These are phyloP conservation scores for Uria lomvia DNA, from an alignment of 2,113 vertebrate genomes.

Conservation along the genomic window DNA sequence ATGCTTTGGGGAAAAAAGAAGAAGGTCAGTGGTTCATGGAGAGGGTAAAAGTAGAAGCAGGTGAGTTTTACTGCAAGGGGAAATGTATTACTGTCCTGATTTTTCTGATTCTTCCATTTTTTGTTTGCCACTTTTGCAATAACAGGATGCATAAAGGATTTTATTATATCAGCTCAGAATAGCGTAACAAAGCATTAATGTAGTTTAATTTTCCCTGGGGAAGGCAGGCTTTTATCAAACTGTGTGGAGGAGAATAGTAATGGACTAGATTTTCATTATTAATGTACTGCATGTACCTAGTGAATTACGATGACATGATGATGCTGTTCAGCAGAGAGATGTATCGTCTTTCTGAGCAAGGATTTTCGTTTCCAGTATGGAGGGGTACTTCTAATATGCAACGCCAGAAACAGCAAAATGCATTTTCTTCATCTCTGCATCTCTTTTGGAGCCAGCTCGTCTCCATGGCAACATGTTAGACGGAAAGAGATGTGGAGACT, in stretches of 20 bases:
- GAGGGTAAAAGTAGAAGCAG: neutral
- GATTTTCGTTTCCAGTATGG: conserved; percentile 1
- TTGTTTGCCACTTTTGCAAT: neutral
- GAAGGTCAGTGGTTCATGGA: neutral
- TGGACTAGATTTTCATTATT: conserved; percentile 48
- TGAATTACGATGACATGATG: neutral
- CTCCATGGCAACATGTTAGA: conserved; percentile 85
- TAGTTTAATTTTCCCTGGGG: neutral
- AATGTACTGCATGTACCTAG: neutral
- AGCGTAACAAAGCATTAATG: neutral
- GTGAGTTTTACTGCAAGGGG: neutral
- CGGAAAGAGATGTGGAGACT: conserved; percentile 73
- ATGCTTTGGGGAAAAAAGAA: neutral
- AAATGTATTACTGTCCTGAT: neutral
- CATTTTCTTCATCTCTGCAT: conserved; percentile 68
- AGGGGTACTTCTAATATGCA: neutral
- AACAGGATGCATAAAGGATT: neutral
- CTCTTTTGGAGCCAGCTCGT: conserved; percentile 69
- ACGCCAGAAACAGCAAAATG: conserved; percentile 44
- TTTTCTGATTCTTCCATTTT: neutral
- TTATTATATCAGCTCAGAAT: neutral
- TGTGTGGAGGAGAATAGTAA: neutral
- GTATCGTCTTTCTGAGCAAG: neutral
- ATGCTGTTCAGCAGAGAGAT: neutral
- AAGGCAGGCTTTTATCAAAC: conserved; percentile 1